These are phyloP conservation scores for Argyresthia albistria DNA, from an alignment of 2,888 invertebrate genomes.

Conservation along the genomic window DNA sequence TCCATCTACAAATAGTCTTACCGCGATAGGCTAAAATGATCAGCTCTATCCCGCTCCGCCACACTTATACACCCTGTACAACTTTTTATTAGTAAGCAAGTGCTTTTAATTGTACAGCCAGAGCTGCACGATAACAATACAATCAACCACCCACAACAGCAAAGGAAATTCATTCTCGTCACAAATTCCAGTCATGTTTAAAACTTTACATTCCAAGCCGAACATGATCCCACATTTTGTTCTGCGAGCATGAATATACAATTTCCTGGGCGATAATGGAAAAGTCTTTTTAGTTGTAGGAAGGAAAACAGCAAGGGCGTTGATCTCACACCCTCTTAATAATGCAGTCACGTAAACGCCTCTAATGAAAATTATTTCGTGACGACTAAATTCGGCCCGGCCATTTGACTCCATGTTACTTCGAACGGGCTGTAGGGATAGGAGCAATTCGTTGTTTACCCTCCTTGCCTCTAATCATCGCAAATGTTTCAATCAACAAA, in stretches of 20 bases:
- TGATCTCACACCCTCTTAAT: slow-evolving; percentile 32
- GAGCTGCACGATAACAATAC: too few species aligned
- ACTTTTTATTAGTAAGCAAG: too few species aligned
- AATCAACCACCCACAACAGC: too few species aligned
- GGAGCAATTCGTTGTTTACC: background rate
- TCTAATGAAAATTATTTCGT: slow-evolving; percentile 64
- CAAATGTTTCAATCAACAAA: background rate
- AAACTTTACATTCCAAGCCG: background rate
- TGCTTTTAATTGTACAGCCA: too few species aligned
- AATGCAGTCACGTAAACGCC: slow-evolving; percentile 54
- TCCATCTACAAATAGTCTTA: too few species aligned
- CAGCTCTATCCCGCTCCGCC: too few species aligned
- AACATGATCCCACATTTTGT: slow-evolving; percentile 1
- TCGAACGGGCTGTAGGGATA: background rate
- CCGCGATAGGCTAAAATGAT: too few species aligned
- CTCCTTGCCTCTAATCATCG: background rate
- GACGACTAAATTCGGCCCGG: slow-evolving; percentile 42
- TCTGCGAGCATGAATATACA: slow-evolving; percentile 30
- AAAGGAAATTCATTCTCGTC: too few species aligned
- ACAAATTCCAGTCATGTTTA: background rate
- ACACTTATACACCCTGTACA: too few species aligned
- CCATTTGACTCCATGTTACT: slow-evolving; percentile 26
- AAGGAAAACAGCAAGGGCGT: slow-evolving; percentile 18
- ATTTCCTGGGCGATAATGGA: slow-evolving; percentile 35
- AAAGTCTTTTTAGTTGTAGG: slow-evolving; percentile 36